These are phyloP conservation scores for Tachysurus vachellii DNA, from an alignment of 2,113 vertebrate genomes.

Conservation along the genomic window DNA sequence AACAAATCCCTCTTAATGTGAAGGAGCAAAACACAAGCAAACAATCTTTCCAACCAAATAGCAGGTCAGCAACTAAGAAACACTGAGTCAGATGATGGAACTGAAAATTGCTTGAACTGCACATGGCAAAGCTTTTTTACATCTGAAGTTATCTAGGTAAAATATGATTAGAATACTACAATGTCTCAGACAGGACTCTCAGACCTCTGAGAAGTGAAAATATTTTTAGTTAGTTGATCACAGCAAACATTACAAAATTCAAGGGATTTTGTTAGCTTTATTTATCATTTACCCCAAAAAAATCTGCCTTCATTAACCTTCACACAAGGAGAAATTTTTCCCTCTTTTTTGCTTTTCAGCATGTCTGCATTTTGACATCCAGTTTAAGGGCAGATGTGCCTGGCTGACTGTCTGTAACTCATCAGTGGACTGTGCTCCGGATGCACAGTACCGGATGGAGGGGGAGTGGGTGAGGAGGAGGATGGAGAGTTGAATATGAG, in stretches of 20 bases:
- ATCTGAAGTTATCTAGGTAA: neutral
- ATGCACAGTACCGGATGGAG: conserved; percentile 63
- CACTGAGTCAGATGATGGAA: neutral
- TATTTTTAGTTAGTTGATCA: conserved; percentile 28
- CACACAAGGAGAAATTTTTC: conserved; percentile 30
- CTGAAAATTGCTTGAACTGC: neutral
- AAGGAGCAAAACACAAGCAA: neutral
- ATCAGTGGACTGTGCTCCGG: conserved; percentile 25
- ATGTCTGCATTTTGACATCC: conserved; percentile 27
- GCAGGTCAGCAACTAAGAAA: neutral
- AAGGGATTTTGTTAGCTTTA: conserved; percentile 11
- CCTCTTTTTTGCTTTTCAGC: conserved; percentile 23
- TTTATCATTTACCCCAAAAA: conserved; percentile 20
- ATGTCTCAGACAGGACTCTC: neutral
- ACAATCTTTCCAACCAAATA: neutral
- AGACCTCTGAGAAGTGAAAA: conserved; percentile 24
- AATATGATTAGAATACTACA: neutral
- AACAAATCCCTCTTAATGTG: neutral
- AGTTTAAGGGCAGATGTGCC: conserved; percentile 50
- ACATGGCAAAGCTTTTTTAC: neutral
- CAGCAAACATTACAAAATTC: conserved; percentile 9
- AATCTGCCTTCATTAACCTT: conserved; percentile 23
- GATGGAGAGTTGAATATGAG: conserved; percentile 59
- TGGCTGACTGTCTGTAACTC: conserved; percentile 42
- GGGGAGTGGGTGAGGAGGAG: conserved; percentile 11